Base-by-base conservation (phyloP, 2,797 vertebrate genomes). In the Discoglossus pictus region DNA sequence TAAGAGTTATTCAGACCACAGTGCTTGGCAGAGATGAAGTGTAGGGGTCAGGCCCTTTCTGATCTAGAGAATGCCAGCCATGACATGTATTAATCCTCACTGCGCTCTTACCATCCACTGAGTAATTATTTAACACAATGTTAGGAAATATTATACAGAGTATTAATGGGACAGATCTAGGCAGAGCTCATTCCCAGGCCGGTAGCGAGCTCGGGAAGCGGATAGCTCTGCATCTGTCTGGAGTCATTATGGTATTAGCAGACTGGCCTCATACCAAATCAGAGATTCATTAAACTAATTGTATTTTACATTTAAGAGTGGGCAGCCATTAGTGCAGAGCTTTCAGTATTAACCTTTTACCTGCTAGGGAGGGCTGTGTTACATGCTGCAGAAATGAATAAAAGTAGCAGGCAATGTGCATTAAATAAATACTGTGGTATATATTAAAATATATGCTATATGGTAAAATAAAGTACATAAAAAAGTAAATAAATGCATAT, bases 251-350 rank as follows among this genome's bases (percentile, higher is more conserved):
- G 20, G 48, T 47, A 68, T 61, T 61, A 68, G 54, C 59, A 25
- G 7, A 38, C 40, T 61, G 56, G 56, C 56, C 47, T 24, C 4
- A n/a, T n/a, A 68, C 65, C 56, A 68, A 68, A 68, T 61, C 55
- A 52, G 12, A 52, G 27, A 34, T 35, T 61, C 56, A 68, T 61
- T 54, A 68, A 44, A 53, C 56, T 52, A 68, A 68, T 53, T 61
- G 66, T 39, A 12, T 48, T 59, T 11, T 23, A 12, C 35, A 50
- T 38, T 46, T 36, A 4, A 17, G 16, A 40, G 27, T 48, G 44
- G 11, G 15, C 7, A 27, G 1, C n/a, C n/a, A n/a, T n/a, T n/a
- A n/a, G n/a, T n/a, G n/a, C n/a, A n/a, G n/a, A n/a, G n/a, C n/a
- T 12, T 3, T 3, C 6, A 3, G 6, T 6, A 9, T 43, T 64